A percentile compares a stretch with the other conserved stretches of the same genome.
phyloP scores from a whole-genome alignment of 2,113 vertebrate species.

The Muntiacus muntjak region DNA sequence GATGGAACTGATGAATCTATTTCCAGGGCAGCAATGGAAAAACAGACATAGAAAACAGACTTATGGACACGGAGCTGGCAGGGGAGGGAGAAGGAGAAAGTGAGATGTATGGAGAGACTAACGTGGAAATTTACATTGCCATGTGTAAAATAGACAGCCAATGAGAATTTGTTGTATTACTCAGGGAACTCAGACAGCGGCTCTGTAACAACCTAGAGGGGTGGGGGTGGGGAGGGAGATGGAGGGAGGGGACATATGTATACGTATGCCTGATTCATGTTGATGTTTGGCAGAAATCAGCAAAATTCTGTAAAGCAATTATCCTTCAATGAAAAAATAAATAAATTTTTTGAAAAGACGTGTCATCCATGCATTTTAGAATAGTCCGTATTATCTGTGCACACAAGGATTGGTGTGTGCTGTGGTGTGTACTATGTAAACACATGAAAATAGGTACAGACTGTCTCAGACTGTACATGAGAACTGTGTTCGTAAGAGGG shows the following conservation, averaged over 20 bases:
- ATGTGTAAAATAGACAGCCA: not conserved
- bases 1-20: not conserved
- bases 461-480: not conserved
- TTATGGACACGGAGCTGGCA: not conserved
- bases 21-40: not conserved
- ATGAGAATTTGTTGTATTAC: not conserved
- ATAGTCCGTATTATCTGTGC: not conserved
- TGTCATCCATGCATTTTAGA: not conserved
- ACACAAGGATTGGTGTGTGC: not conserved
- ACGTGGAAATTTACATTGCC: not conserved
- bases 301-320: not conserved
- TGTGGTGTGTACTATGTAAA: not conserved
- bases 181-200: not conserved
- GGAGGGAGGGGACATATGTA: not conserved
- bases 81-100: not conserved
- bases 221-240: not conserved
- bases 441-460: not conserved
- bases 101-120: not conserved
- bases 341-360: not conserved
- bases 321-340: not conserved
- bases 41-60: not conserved
- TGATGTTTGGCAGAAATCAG: not conserved
- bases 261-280: not conserved
- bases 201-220: not conserved
- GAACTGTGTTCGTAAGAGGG: not conserved